Evolutionary conservation across 2,797 vertebrate genomes (phyloP).

Genomic region (Allobates femoralis): DNA sequence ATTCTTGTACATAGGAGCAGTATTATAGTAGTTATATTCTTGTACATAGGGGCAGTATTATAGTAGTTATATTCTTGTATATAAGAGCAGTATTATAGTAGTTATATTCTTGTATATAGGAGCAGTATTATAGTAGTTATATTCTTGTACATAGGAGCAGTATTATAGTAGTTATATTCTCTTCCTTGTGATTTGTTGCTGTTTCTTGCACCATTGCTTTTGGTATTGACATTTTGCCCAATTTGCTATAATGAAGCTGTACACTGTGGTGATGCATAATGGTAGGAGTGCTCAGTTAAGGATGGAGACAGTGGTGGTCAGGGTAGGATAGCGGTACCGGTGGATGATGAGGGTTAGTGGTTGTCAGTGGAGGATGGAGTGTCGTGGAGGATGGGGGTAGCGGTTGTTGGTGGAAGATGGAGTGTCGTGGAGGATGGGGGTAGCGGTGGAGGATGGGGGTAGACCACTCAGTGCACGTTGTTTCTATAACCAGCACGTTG

Average conservation of each 20-base stretch:
- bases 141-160: background rate
- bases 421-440: background rate
- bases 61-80: background rate
- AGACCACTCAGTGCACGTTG: background rate
- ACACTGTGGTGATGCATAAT: too few relatives aligned
- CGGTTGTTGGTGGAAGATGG: too few relatives aligned
- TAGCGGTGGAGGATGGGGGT: background rate
- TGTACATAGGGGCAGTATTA: too few relatives aligned
- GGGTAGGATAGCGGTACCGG: too few relatives aligned
- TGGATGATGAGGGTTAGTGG: too few relatives aligned
- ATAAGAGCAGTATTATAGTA: slow-evolving; percentile 4
- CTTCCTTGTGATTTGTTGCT: background rate
- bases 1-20: background rate
- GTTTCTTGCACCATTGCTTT: too few relatives aligned
- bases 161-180: background rate
- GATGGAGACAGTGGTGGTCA: too few relatives aligned
- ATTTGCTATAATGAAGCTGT: too few relatives aligned
- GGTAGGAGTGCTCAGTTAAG: too few relatives aligned
- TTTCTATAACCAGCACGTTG: background rate
- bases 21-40: slow-evolving; percentile 10
- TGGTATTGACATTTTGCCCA: too few relatives aligned
- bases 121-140: background rate
- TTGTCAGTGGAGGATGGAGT: too few relatives aligned
- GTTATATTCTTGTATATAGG: slow-evolving; percentile 1
- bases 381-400: too few relatives aligned